A percentile compares a stretch with the other conserved stretches of the same genome.
phyloP scores from a whole-genome alignment of 2,888 invertebrate species.

The Agapostemon virescens region DNA sequence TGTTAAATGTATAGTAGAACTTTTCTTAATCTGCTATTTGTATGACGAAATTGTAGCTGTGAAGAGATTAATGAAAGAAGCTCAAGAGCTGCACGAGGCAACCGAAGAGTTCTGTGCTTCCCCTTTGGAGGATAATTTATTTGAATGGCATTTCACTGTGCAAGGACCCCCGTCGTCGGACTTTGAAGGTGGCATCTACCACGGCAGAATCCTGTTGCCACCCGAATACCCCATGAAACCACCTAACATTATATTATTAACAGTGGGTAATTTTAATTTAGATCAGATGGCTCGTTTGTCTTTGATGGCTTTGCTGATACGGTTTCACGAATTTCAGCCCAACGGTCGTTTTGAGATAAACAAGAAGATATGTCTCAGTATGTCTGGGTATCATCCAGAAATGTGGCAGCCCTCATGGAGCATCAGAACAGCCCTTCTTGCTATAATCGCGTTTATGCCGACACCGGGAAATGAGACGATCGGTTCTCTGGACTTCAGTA shows the following conservation, averaged over 20 bases:
- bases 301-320: background rate
- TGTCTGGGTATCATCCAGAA: constrained; percentile 98
- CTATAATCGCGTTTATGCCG: constrained; percentile 97
- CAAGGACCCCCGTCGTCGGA: constrained; percentile 93
- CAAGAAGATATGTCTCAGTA: constrained; percentile 97
- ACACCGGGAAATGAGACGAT: constrained; percentile 94
- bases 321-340: constrained; percentile 83
- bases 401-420: constrained; percentile 99
- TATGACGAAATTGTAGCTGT: constrained; percentile 85
- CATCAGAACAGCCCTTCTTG: constrained; percentile 94
- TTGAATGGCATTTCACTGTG: constrained; percentile 99
- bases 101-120: constrained; percentile 95
- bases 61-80: constrained; percentile 95
- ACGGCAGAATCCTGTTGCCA: constrained; percentile 94
- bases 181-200: constrained; percentile 95
- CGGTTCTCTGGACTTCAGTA: constrained; percentile 93
- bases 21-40: background rate
- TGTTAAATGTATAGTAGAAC: background rate
- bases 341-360: constrained; percentile 96
- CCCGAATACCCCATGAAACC: constrained; percentile 99
- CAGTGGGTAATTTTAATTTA: constrained; percentile 82
- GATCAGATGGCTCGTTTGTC: background rate
- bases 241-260: constrained; percentile 95
- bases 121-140: constrained; percentile 96
- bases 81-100: constrained; percentile 90